phyloP scores from a whole-genome alignment of 2,113 vertebrate genomes.

The Larimichthys crocea region DNA sequence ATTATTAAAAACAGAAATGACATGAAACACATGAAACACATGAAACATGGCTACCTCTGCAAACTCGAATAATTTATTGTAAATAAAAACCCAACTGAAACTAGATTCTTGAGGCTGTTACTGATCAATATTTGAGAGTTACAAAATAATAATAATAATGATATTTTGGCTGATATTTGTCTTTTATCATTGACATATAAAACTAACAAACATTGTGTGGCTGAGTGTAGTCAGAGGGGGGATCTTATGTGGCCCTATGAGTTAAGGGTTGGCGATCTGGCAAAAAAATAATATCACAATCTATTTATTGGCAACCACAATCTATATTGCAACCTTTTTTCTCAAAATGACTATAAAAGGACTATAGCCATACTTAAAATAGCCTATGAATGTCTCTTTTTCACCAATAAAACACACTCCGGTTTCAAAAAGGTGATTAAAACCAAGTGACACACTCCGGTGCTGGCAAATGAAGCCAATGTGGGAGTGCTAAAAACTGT shows the following conservation, averaged over 20 bases:
- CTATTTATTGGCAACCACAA: too few species aligned
- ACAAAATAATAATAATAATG: background rate
- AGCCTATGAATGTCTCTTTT: too few species aligned
- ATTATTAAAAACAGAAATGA: constrained; percentile 29
- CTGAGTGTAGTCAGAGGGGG: background rate
- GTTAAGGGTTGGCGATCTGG: background rate
- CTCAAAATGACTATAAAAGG: too few species aligned
- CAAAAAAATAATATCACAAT: too few species aligned
- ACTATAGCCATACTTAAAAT: too few species aligned
- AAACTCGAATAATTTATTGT: background rate
- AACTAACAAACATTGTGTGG: background rate
- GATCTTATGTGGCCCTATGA: background rate
- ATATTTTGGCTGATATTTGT: background rate
- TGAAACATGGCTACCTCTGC: background rate
- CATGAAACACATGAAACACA: background rate
- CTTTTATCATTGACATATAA: background rate
- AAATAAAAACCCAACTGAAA: background rate
- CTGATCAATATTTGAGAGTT: background rate
- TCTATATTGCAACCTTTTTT: too few species aligned
- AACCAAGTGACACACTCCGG: too few species aligned
- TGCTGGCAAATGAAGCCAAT: too few species aligned
- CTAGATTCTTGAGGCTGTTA: background rate
- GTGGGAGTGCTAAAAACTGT: too few species aligned
- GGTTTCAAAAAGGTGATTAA: too few species aligned
- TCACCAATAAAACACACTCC: too few species aligned